phyloP scores from a whole-genome alignment of 2,797 vertebrate species.

The Cynopterus sphinx region DNA sequence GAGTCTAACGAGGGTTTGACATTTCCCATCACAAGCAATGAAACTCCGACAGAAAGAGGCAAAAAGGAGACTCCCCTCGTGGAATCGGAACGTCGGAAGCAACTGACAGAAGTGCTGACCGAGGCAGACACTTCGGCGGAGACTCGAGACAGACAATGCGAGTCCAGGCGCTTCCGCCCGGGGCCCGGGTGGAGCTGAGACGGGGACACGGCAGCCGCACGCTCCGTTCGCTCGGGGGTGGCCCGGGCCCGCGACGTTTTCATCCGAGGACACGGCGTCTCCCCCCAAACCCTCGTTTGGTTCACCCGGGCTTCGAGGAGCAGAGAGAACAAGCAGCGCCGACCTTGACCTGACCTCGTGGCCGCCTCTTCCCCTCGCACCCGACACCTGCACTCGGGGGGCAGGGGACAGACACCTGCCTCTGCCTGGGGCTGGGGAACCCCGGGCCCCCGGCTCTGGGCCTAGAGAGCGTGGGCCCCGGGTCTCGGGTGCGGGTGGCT shows the following conservation, averaged over 20 bases:
- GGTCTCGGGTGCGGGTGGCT: no score
- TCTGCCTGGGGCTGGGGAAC: neutral
- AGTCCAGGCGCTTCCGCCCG: conserved; percentile 60
- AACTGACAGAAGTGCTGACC: rapidly evolving
- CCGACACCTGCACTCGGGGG: neutral
- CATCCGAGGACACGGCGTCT: no score
- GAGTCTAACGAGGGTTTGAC: neutral
- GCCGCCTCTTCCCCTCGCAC: neutral
- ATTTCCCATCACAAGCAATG: neutral
- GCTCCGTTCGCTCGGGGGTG: neutral
- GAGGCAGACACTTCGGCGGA: no score
- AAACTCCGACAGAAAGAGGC: neutral
- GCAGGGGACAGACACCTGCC: no score
- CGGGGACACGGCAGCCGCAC: neutral
- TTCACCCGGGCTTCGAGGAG: neutral
- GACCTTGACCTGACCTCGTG: neutral
- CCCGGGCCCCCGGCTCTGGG: neutral
- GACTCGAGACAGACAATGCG: conserved; percentile 3
- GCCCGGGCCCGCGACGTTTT: neutral
- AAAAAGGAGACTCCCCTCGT: neutral
- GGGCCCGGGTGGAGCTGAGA: neutral
- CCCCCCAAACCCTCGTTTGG: no score
- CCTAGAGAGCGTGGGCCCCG: neutral
- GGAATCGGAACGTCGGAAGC: neutral
- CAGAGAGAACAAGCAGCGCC: rapidly evolving